Base-by-base conservation (phyloP, 2,113 vertebrate genomes). In the Corynorhinus townsendii region DNA sequence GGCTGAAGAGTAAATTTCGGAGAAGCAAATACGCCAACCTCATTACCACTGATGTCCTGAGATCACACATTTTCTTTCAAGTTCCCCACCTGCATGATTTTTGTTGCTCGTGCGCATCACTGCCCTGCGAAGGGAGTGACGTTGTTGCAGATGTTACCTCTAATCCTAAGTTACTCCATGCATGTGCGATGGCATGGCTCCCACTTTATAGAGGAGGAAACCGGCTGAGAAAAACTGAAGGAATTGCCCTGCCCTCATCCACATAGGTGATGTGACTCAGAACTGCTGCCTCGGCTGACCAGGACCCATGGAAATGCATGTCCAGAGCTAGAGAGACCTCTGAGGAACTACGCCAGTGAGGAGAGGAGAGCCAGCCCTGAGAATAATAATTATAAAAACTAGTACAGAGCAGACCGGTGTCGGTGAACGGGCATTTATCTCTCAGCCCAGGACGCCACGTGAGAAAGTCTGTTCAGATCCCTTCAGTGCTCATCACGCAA, bases 51-150 rank as follows among this genome's bases (percentile, higher is more conserved):
- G 17, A 73, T 71, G 2, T 59, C 80, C 64, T 82, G 68, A 19
- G 22, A 81, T 79, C 40, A 93, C 40, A 95, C 64, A 72, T 72
- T 84, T 81, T 45, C 43, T 92, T 92, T 85, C 38, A 77, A 49
- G 47, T 81, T 92, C 77, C 33, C 11, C 20, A 28, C 19, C 49
- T 30, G 47, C 94, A 62, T 56, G 45, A 2, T 92, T 84, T 87
- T 62, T 91, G 9, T 72, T 84, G 91, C 73, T 52, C 38, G 26
- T n/a, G 35, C 0, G 0, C 40, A 22, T 77, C 28, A 24, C 11
- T 33, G 14, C 4, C 86, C 33, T 64, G 6, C 43, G n/a, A 56
- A 73, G 12, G 5, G 8, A 86, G 5, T 54, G 28, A 43, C 86
- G 24, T 12, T 71, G 30, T 49, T 33, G n/a, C 28, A 19, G n/a